Evolutionary conservation across 30 jellyfish, hydroid and myxozoan species (phyloP).

Genomic region (Aurelia coerulea): DNA sequence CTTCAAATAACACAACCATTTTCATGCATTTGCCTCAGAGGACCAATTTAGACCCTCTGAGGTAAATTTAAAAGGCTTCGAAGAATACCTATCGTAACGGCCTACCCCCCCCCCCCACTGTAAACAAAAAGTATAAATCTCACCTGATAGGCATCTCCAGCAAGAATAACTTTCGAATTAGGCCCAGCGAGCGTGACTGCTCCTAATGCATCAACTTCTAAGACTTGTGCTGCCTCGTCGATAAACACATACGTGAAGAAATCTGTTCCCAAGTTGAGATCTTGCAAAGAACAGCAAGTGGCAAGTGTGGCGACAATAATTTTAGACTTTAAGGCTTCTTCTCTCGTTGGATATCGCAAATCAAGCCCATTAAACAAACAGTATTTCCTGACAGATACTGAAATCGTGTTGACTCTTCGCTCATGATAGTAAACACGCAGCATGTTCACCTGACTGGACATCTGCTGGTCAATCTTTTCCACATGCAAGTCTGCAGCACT

Average conservation of each 20-base stretch:
- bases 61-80: no score
- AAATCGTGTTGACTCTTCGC: conserved; percentile 11
- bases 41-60: no score
- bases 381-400: conserved; percentile 26
- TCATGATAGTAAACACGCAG: conserved; percentile 36
- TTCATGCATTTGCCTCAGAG: no score
- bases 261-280: neutral
- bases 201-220: conserved; percentile 40
- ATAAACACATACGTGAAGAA: conserved; percentile 42
- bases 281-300: conserved; percentile 4
- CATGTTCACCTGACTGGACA: conserved; percentile 1
- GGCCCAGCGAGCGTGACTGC: conserved; percentile 22
- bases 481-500: conserved; percentile 60
- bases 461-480: conserved; percentile 38
- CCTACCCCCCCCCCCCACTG: no score
- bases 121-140: neutral
- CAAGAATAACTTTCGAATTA: conserved; percentile 23
- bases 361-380: conserved; percentile 14
- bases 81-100: no score
- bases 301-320: conserved; percentile 30
- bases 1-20: no score
- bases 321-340: conserved; percentile 4
- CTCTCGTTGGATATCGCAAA: conserved; percentile 16
- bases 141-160: conserved; percentile 60
- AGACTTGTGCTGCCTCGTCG: conserved; percentile 62